A percentile compares a stretch with the other conserved stretches of the same genome.
Conservation (phyloP, 2,888 invertebrate genomes). For the Diadegma fenestrale region DNA sequence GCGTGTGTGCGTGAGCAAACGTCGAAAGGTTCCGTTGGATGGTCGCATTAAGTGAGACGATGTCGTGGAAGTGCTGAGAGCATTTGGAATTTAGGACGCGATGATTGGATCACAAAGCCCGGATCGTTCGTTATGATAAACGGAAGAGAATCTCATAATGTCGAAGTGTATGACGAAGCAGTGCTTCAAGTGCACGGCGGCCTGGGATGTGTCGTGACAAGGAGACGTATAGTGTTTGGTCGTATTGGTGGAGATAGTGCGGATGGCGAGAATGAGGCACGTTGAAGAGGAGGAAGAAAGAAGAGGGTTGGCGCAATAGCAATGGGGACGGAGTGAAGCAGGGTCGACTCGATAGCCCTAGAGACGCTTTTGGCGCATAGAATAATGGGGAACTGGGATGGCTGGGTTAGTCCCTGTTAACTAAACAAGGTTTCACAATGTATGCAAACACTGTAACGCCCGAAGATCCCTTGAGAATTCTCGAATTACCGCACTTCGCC, state of each 20-base stretch:
- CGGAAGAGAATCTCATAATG: background rate
- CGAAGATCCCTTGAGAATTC: slow-evolving; percentile 78
- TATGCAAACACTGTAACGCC: slow-evolving; percentile 81
- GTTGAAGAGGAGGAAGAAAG: slow-evolving; percentile 45
- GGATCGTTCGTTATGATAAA: slow-evolving; percentile 76
- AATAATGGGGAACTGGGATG: slow-evolving; percentile 78
- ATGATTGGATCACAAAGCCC: slow-evolving; percentile 75
- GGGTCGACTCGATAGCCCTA: slow-evolving; percentile 80
- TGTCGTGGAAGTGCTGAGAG: slow-evolving; percentile 27
- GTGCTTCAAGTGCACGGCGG: background rate
- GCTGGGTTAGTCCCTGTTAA: slow-evolving; percentile 78
- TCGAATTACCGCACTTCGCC: slow-evolving; percentile 78
- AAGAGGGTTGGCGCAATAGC: slow-evolving; percentile 37
- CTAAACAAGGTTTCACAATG: slow-evolving; percentile 79
- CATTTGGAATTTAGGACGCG: slow-evolving; percentile 61
- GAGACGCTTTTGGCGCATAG: slow-evolving; percentile 79
- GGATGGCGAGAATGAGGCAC: slow-evolving; percentile 50
- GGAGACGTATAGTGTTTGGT: slow-evolving; percentile 38
- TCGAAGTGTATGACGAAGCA: slow-evolving; percentile 5
- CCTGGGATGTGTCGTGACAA: slow-evolving; percentile 29
- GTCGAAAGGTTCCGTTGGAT: slow-evolving; percentile 42
- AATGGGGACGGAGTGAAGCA: slow-evolving; percentile 52
- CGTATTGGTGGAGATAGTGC: slow-evolving; percentile 34
- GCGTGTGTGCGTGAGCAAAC: background rate
- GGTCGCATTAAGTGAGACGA: slow-evolving; percentile 46